A percentile compares a stretch with the other conserved stretches of the same genome.
These are phyloP conservation scores for Luscinia megarhynchos DNA, from an alignment of 2,797 vertebrate species.

Conservation along the genomic window DNA sequence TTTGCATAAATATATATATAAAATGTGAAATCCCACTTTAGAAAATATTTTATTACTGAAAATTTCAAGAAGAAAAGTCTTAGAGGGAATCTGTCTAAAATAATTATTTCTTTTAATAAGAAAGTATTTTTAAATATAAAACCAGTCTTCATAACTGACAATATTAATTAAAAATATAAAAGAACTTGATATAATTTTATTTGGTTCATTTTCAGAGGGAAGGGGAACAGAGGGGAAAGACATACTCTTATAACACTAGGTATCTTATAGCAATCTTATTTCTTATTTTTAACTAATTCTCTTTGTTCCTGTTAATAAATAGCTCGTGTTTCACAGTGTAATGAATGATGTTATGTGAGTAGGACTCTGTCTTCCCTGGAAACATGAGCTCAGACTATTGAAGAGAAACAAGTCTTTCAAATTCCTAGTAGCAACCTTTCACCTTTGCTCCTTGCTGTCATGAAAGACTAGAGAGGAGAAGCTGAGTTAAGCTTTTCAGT, in stretches of 20 bases:
- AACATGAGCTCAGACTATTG: not conserved
- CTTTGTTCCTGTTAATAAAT: not conserved
- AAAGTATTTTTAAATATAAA: not conserved
- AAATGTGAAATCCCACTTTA: not conserved
- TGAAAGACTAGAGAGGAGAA: slow-evolving; percentile 7
- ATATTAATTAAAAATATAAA: not conserved
- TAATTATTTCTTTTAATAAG: not conserved
- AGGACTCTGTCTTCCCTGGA: not conserved
- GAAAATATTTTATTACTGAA: not conserved
- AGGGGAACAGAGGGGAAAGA: not conserved
- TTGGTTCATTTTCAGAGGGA: rapidly evolving
- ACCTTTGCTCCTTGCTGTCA: slow-evolving; percentile 53
- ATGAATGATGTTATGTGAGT: not conserved
- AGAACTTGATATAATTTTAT: not conserved
- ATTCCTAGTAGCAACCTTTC: slow-evolving; percentile 35
- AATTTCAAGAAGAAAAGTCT: not conserved
- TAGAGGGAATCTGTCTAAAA: not conserved
- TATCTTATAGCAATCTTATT: not conserved
- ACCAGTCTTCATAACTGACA: not conserved
- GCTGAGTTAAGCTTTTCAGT: slow-evolving; percentile 42
- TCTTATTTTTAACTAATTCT: not conserved
- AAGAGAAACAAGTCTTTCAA: slow-evolving; percentile 36
- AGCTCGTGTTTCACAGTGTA: not conserved
- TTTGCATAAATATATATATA: not conserved
- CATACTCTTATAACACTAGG: not conserved